Base-by-base conservation (phyloP, 2,797 vertebrate species). In the Saxicola maurus region DNA sequence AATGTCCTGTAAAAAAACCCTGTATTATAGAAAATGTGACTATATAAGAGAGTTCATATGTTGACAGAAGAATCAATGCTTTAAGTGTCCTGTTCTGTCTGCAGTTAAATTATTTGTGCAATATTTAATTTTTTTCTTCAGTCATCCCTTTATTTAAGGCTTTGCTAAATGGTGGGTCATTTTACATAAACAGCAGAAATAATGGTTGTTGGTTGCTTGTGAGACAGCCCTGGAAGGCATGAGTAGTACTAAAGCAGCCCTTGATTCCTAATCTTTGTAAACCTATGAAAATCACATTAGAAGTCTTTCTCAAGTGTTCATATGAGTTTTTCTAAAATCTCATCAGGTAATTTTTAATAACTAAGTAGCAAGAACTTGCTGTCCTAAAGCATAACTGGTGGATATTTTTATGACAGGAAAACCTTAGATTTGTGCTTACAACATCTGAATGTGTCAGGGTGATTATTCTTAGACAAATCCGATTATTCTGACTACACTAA, bases 61-160 rank as follows among this genome's bases (percentile, higher is more conserved):
- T 86, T 91, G 87, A 88, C 81, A 88, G 82, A 78, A 78, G 72
- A 90, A 89, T 95, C 94, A 80, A 17, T 77, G 88, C 90, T 97
- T 96, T 96, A 96, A 86, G 81, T 96, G 95, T 95, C 59, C 77
- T 89, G 51, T 92, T 90, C 91, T 96, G 87, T 96, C 95, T 95
- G 76, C 94, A 94, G 90, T 96, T 98, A 98, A 97, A 96, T 98
- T 98, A 97, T 97, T 97, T 96, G 95, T 97, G 96, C 93, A 96
- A 96, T 97, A 98, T 97, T 97, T 97, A 94, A 75, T 76, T 90
- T 72, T 93, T 78, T 94, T 95, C 92, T 91, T 83, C 64, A 83
- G 78, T 86, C 81, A 91, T 87, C 73, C 52, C 40, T 84, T 78
- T 90, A 78, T 94, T 93, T 94, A 91, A 86, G 30, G 28, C 96